Percentiles rank a stretch among this genome's conserved stretches.
Conservation (phyloP, 2,888 invertebrate genomes). For the Trichogramma evanescens region DNA sequence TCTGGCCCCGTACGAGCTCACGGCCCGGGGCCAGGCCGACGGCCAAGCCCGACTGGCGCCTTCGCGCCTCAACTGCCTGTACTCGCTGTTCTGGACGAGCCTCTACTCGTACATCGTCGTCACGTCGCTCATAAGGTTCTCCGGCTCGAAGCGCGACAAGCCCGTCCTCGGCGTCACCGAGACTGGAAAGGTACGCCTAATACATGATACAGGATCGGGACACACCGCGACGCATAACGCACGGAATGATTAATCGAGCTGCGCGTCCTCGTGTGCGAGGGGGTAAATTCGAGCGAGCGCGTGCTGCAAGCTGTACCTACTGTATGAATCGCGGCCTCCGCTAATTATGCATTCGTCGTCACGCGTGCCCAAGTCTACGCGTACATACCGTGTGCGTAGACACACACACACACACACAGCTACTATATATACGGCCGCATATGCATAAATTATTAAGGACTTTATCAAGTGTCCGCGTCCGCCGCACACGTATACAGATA, state of each 20-base stretch:
- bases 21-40: conserved; percentile 6
- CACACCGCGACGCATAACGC: neutral
- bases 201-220: too few species aligned
- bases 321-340: too few species aligned
- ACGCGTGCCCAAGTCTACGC: too few species aligned
- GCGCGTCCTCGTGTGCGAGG: neutral
- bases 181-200: conserved; percentile 36
- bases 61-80: conserved; percentile 26
- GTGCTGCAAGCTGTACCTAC: neutral
- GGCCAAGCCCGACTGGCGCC: conserved; percentile 27
- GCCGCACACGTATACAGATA: too few species aligned
- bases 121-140: conserved; percentile 17
- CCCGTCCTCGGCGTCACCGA: conserved; percentile 30
- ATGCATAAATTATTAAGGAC: too few species aligned
- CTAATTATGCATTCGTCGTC: too few species aligned
- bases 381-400: too few species aligned
- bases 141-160: conserved; percentile 6
- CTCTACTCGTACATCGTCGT: conserved; percentile 27
- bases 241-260: too few species aligned
- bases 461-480: too few species aligned
- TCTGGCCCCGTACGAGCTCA: conserved; percentile 38
- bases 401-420: too few species aligned
- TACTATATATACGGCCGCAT: too few species aligned
- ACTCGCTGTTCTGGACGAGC: conserved; percentile 19
- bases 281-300: neutral